Evolutionary conservation across 92 coral and sea anemone species (phyloP).

Genomic region (Palythoa heliodiscus): DNA sequence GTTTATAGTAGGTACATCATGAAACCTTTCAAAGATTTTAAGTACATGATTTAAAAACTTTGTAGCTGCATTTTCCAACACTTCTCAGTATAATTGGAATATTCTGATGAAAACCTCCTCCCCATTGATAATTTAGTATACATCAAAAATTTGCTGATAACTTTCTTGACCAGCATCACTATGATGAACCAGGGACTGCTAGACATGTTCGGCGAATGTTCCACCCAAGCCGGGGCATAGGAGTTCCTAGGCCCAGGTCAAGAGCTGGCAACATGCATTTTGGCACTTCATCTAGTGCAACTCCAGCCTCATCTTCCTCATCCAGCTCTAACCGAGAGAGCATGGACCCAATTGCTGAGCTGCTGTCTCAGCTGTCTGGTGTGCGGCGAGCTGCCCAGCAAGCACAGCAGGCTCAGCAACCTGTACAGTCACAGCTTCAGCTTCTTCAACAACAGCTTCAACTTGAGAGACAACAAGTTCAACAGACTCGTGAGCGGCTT

Average conservation of each 20-base stretch:
- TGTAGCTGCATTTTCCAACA: too few species aligned
- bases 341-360: conserved; percentile 99
- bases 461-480: conserved; percentile 95
- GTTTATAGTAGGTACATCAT: too few species aligned
- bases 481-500: conserved; percentile 94
- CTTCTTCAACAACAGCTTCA: conserved; percentile 94
- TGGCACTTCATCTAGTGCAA: conserved; percentile 77
- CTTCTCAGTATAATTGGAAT: too few species aligned
- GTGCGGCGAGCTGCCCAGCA: conserved; percentile 91
- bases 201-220: conserved; percentile 95
- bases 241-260: conserved; percentile 91
- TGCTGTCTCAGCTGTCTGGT: conserved; percentile 94
- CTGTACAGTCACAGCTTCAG: conserved; percentile 97
- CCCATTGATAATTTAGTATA: too few species aligned
- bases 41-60: too few species aligned
- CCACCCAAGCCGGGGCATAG: conserved; percentile 92
- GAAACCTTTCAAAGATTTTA: too few species aligned
- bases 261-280: conserved; percentile 88
- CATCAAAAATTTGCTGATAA: too few species aligned
- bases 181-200: conserved; percentile 80
- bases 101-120: too few species aligned
- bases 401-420: conserved; percentile 91
- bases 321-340: conserved; percentile 85
- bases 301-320: conserved; percentile 71
- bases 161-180: conserved; percentile 67